Evolutionary conservation across 2,888 invertebrate genomes (phyloP).

Genomic region (Dinocampus coccinellae): DNA sequence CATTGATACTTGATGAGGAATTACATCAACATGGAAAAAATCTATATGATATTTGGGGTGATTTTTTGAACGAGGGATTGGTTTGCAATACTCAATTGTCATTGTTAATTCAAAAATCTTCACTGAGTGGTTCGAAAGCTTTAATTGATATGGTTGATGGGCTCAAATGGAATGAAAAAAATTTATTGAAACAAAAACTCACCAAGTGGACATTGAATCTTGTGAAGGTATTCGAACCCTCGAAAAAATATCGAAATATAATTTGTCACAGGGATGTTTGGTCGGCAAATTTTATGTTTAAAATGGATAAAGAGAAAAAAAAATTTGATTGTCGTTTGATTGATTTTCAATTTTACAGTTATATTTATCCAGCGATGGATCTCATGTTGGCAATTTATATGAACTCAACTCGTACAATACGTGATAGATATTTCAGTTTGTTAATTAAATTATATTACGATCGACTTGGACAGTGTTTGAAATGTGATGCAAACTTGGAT

Average conservation of each 20-base stretch:
- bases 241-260: slow-evolving; percentile 48
- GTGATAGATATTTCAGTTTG: slow-evolving; percentile 48
- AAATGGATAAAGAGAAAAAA: slow-evolving; percentile 42
- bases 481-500: slow-evolving; percentile 38
- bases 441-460: slow-evolving; percentile 51
- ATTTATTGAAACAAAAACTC: not conserved
- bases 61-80: slow-evolving; percentile 44
- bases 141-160: slow-evolving; percentile 43
- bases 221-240: slow-evolving; percentile 29
- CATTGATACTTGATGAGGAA: slow-evolving; percentile 54
- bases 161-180: slow-evolving; percentile 26
- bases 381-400: slow-evolving; percentile 52
- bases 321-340: slow-evolving; percentile 52
- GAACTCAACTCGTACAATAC: slow-evolving; percentile 41
- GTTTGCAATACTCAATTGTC: not conserved
- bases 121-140: slow-evolving; percentile 33
- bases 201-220: not conserved
- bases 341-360: slow-evolving; percentile 55
- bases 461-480: slow-evolving; percentile 36
- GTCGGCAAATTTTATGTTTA: slow-evolving; percentile 61
- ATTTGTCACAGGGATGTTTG: slow-evolving; percentile 62
- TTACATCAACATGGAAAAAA: slow-evolving; percentile 42
- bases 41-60: slow-evolving; percentile 45
- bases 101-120: not conserved
- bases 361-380: slow-evolving; percentile 57